Percentiles rank a stretch among this genome's conserved stretches.
Conservation (phyloP, 92 coral and sea anemone genomes). For the Phenganax marumi region DNA sequence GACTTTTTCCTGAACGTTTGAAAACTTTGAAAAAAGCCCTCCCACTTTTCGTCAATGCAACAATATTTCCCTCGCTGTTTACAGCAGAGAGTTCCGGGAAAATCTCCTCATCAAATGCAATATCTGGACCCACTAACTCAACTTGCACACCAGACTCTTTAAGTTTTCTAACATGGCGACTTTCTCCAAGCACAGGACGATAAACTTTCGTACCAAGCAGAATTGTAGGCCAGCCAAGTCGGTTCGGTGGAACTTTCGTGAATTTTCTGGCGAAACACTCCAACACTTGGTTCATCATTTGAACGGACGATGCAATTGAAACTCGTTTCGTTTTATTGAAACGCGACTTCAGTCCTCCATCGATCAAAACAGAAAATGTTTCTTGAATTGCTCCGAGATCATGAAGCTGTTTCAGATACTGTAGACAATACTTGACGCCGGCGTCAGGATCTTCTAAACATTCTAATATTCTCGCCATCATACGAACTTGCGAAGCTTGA, state of each 20-base stretch:
- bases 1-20: not conserved
- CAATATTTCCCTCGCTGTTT: slow-evolving; percentile 22
- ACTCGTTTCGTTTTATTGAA: slow-evolving; percentile 15
- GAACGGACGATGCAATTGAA: slow-evolving; percentile 5
- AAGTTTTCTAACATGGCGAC: too few species aligned
- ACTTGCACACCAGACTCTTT: too few species aligned
- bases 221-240: slow-evolving; percentile 30
- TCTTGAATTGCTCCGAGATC: slow-evolving; percentile 18
- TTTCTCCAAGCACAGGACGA: slow-evolving; percentile 20
- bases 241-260: not conserved
- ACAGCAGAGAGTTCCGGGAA: not conserved
- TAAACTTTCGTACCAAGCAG: slow-evolving; percentile 23
- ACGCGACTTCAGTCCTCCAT: slow-evolving; percentile 13
- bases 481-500: slow-evolving; percentile 21
- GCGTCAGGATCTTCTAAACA: slow-evolving; percentile 11
- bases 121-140: not conserved
- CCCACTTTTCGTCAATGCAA: not conserved
- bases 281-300: not conserved
- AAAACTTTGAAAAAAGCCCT: not conserved
- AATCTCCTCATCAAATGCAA: not conserved
- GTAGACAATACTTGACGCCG: slow-evolving; percentile 1
- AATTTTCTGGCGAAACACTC: not conserved
- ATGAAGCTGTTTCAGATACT: slow-evolving; percentile 28
- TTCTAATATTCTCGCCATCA: slow-evolving; percentile 25
- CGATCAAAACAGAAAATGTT: slow-evolving; percentile 5